Base-by-base conservation (phyloP, 2,888 invertebrate species). In the Megaustenia siamemsis region DNA sequence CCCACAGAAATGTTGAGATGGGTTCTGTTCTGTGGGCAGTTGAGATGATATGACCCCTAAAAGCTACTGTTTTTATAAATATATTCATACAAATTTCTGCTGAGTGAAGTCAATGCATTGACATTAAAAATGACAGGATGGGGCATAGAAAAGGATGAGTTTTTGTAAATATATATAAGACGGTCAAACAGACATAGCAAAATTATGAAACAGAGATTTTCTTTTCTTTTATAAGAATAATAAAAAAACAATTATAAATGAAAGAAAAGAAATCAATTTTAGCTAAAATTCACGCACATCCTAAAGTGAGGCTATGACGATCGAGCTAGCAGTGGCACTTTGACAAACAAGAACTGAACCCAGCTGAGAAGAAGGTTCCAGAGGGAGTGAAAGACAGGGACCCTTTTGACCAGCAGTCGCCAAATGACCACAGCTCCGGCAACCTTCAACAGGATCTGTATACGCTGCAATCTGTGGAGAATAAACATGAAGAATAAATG, bases 351-450 rank as follows among this genome's bases (percentile, higher is more conserved):
- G 78, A 91, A 92, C 75, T 89, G 89, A 15, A 93, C 93, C 88
- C 94, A 91, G 35, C 92, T 91, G 53, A 94, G 87, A 71, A 94
- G 88, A 79, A 94, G 90, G 86, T 91, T 93, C 94, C 94, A 94
- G 24, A 93, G 88, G 84, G 93, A 93, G 45, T 92, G 90, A 21
- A 93, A 94, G 15, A 94, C 87, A 5, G 91, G 88, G 4, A 93
- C 92, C 6, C 93, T 89, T 49, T 93, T 93, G 80, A 94, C 91
- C 71, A 94, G 87, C 45, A 94, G 84, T 32, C 93, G 88, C 94
- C 94, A 94, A 28, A 93, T 73, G 0, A 93, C 86, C 43, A 94
- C 89, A 43, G 91, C 88, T 71, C 91, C 76, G 1, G 93, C 78
- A 0, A 93, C 89, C 86, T 94, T 94, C 88, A 93, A 91, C 15